phyloP scores from a whole-genome alignment of 2,888 invertebrate genomes.

The Muschampia plurimacula region DNA sequence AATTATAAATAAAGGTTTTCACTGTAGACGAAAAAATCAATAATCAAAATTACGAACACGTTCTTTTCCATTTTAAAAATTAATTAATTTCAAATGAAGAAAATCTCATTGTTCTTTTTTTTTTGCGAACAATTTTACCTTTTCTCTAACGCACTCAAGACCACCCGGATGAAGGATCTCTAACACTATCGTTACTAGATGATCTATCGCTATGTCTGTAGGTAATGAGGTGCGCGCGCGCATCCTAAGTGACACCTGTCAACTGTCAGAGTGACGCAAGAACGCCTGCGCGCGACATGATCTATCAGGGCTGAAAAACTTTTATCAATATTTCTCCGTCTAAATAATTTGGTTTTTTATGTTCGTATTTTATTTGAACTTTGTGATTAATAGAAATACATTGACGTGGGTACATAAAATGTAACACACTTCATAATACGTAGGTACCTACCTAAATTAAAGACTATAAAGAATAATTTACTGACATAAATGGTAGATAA shows the following conservation, averaged over 20 bases:
- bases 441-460: no score
- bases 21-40: not conserved
- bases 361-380: no score
- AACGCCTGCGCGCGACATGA: constrained; percentile 76
- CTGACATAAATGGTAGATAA: no score
- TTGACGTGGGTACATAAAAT: no score
- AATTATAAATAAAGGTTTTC: no score
- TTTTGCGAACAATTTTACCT: constrained; percentile 62
- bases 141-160: constrained; percentile 62
- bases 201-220: constrained; percentile 70
- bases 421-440: no score
- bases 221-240: constrained; percentile 67
- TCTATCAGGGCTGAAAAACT: constrained; percentile 49
- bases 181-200: constrained; percentile 78
- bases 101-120: not conserved
- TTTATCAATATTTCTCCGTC: not conserved
- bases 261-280: constrained; percentile 73
- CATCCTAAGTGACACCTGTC: constrained; percentile 81
- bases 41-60: no score
- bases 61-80: not conserved
- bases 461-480: no score
- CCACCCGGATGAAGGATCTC: constrained; percentile 75
- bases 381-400: no score
- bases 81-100: not conserved
- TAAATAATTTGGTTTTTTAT: not conserved